Conservation (phyloP, 2,888 invertebrate species). For the Drosophila borealis region DNA sequence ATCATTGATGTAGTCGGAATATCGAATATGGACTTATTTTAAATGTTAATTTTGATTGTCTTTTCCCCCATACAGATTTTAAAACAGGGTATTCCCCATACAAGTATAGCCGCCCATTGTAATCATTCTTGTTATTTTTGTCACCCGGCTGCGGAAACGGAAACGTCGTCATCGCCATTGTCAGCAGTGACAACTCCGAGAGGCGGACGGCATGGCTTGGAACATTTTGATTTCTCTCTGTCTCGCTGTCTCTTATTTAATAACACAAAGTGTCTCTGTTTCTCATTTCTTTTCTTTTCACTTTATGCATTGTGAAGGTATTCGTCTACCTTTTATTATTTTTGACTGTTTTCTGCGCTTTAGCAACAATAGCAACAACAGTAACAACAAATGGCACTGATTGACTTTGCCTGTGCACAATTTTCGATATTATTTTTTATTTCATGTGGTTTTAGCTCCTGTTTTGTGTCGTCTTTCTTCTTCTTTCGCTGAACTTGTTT, state of each 20-base stretch:
- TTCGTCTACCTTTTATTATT: constrained; percentile 43
- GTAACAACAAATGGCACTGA: constrained; percentile 57
- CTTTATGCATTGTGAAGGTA: constrained; percentile 26
- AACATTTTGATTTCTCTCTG: constrained; percentile 52
- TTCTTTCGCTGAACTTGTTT: constrained; percentile 49
- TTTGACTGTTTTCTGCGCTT: constrained; percentile 46
- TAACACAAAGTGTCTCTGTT: constrained; percentile 71
- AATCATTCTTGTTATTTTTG: constrained; percentile 36
- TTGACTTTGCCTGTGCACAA: constrained; percentile 69
- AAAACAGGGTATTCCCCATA: constrained; percentile 1
- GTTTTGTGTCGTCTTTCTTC: constrained; percentile 8
- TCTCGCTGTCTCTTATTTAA: constrained; percentile 62
- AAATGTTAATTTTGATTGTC: not conserved
- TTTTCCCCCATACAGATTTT: not conserved
- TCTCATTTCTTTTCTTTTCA: constrained; percentile 30
- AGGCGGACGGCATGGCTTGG: constrained; percentile 32
- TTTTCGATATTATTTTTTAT: constrained; percentile 67
- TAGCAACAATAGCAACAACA: constrained; percentile 11
- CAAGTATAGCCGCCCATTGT: not conserved
- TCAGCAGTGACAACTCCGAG: constrained; percentile 43
- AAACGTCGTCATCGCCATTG: constrained; percentile 58
- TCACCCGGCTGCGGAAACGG: constrained; percentile 60
- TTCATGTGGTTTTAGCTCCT: constrained; percentile 27
- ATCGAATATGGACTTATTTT: no score
- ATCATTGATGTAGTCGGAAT: no score